Evolutionary conservation across 2,888 invertebrate species (phyloP), one percentile per base, ranked within the genome.

Genomic region (Andrena bicolor): DNA sequence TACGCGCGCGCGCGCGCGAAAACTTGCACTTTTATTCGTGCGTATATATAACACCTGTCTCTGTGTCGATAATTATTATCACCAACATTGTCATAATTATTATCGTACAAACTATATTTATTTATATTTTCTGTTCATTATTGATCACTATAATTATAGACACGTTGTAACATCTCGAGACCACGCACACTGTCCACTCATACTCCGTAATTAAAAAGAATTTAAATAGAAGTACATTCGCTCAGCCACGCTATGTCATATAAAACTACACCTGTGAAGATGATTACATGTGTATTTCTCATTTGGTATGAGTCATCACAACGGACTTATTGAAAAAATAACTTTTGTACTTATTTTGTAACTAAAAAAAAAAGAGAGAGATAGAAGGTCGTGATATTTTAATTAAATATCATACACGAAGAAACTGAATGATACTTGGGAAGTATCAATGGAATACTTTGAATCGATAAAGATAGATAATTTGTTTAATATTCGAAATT

Each of bases 231-330:
- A 84, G 65, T 76, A 76, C 80, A 82, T 75, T 84, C 86, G 77
- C 48, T 35, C 85, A 78, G 26, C 60, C 79, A 60, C 48, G 35
- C 78, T 80, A 71, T 79, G 51, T 80, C 51, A 80, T 82, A 77
- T 71, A 83, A 83, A 83, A 80, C 74, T 79, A 81, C 73, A 82
- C 80, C 71, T 81, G 76, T 80, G 58, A 82, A 76, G 70, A 79
- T 85, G 70, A 88, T 84, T 82, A 86, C 79, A 83, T 79, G 74
- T 80, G 66, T 86, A 84, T 83, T 75, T 89, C 88, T 90, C 91
- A 90, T 92, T 92, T 92, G 91, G 91, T 92, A 90, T 88, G 83
- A 90, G 87, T 90, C 90, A 90, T 92, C 91, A 90, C 90, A 90
- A 91, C 87, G 83, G 87, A 90, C 86, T 90, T 90, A 90, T 90